These are phyloP conservation scores for Mycteria americana DNA, from an alignment of 2,797 vertebrate species.

Conservation along the genomic window DNA sequence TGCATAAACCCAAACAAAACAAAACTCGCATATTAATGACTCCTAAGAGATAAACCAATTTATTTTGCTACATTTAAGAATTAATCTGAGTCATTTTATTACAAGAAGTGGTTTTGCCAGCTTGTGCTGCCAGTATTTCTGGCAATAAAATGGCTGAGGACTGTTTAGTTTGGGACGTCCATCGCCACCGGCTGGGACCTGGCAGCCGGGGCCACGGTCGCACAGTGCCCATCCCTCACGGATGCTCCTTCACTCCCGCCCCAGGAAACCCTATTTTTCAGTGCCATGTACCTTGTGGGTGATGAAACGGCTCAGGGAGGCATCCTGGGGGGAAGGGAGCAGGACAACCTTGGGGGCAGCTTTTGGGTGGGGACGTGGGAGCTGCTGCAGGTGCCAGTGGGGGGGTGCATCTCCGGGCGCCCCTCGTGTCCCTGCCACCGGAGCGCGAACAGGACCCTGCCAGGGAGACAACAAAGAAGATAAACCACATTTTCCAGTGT, in stretches of 20 bases:
- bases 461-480: not conserved
- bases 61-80: not conserved
- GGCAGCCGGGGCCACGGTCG: not conserved
- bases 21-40: not conserved
- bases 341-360: not conserved
- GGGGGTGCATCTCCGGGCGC: rapidly evolving
- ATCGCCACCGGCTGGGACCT: rapidly evolving
- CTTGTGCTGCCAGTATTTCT: not conserved
- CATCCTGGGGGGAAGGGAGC: rapidly evolving
- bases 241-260: rapidly evolving
- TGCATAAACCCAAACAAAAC: not conserved
- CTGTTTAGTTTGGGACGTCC: not conserved
- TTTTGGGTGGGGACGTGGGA: not conserved
- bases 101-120: not conserved
- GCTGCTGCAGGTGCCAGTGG: too few species aligned
- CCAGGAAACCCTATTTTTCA: not conserved
- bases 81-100: not conserved
- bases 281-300: not conserved
- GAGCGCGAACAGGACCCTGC: rapidly evolving
- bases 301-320: rapidly evolving
- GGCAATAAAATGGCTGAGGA: not conserved
- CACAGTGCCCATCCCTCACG: rapidly evolving
- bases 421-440: not conserved
- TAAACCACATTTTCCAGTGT: not conserved
- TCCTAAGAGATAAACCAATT: not conserved